Conservation (phyloP, 2,888 invertebrate species). For the Myopa testacea region DNA sequence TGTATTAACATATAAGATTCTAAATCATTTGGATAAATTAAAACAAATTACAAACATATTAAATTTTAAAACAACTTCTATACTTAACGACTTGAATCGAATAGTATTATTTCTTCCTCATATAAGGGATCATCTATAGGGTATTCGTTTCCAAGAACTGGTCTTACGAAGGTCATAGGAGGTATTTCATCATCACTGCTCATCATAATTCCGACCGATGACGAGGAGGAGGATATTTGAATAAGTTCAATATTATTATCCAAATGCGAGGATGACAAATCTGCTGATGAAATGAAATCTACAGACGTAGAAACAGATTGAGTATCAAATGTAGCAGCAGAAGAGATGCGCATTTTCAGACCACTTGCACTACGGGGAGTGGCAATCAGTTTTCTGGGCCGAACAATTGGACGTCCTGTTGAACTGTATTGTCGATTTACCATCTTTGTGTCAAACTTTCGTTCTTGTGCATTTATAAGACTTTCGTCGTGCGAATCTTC, state of each 20-base stretch:
- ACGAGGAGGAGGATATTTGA: conserved; percentile 49
- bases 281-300: background rate
- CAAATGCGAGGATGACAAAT: conserved; percentile 33
- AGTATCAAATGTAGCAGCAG: conserved; percentile 17
- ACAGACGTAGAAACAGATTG: too few species aligned
- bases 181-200: conserved; percentile 21
- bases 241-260: conserved; percentile 45
- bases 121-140: conserved; percentile 55
- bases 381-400: conserved; percentile 39
- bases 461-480: background rate
- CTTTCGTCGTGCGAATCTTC: conserved; percentile 40
- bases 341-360: conserved; percentile 51
- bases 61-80: too few species aligned
- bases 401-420: conserved; percentile 10
- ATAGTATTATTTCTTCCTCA: conserved; percentile 58
- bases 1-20: too few species aligned
- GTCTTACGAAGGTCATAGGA: conserved; percentile 24
- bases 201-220: conserved; percentile 29
- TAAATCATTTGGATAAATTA: too few species aligned
- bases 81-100: conserved; percentile 16
- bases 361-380: conserved; percentile 47
- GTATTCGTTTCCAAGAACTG: background rate
- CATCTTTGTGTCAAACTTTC: background rate
- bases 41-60: too few species aligned
- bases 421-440: conserved; percentile 4